Evolutionary conservation across 2,888 invertebrate genomes (phyloP), one percentile per base, ranked within the genome.

Genomic region (Sussaba pulchella): DNA sequence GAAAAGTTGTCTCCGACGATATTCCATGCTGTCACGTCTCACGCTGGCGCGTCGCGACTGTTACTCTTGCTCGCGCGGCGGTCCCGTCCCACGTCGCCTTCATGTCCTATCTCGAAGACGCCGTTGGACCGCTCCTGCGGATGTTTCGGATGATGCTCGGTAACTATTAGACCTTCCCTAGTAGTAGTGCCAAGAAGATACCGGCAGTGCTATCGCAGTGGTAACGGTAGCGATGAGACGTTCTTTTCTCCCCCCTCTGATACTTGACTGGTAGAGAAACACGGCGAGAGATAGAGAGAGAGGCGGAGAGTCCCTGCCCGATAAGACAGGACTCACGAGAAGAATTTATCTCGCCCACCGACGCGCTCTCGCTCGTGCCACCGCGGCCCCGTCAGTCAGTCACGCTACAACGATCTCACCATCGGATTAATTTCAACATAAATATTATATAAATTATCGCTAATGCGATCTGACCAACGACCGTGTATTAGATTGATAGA

Each of bases 151-250:
- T 17, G 19, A 31, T 72, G 26, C 50, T 61, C 8, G 41, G 31
- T 2, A 31, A 31, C 31, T 31, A 31, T 31, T 31, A 31, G 31
- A 31, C 31, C 31, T 50, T 47, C 66, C 77, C 57, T 50, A 12
- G 64, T 31, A 31, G 64, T 72, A 70, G 70, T 70, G 75, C 71
- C 67, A 75, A 80, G 64, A 43, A 63, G 75, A 72, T 75, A 72
- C 66, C 24, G 45, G 63, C 36, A 19, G 14, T 36, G 8, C 54
- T 36, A 64, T 47, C 21, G 31, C 67, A 73, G 69, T 64, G 54
- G 69, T 78, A 69, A 78, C 73, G 78, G 78, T 78, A 73, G 72
- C 77, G 17, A 57, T 43, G 77, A 26, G 66, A 31, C 45, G 50
- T 43, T 54, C 41, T 41, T 41, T 26, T 12, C 52, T n/a, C 14